Evolutionary conservation across 2,888 invertebrate species (phyloP).

Genomic region (Leistus spinibarbis): DNA sequence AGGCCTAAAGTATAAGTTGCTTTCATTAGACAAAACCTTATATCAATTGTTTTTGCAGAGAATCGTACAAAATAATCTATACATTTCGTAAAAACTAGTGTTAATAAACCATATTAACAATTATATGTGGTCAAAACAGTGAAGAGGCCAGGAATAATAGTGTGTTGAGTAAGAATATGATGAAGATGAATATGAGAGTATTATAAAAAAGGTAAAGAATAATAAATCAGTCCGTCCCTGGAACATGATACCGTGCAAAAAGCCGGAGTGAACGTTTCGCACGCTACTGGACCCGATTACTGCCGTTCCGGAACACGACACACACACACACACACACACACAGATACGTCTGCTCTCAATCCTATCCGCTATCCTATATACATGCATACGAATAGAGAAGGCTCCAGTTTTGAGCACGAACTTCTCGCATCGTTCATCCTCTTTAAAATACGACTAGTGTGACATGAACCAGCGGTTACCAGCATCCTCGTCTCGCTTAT

Average conservation of each 20-base stretch:
- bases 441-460: constrained; percentile 2
- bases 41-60: no score
- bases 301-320: constrained; percentile 6
- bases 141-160: neutral
- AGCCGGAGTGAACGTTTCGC: constrained; percentile 6
- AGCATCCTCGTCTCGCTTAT: neutral
- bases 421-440: neutral
- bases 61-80: no score
- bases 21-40: no score
- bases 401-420: neutral
- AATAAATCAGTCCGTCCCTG: constrained; percentile 10
- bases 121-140: no score
- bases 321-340: neutral
- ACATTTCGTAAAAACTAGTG: no score
- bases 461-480: neutral
- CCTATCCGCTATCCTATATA: neutral
- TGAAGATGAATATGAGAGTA: neutral
- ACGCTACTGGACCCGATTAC: constrained; percentile 13
- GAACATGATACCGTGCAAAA: constrained; percentile 19
- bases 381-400: neutral
- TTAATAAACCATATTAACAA: no score
- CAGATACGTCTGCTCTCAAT: no score
- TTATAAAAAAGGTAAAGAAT: neutral
- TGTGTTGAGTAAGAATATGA: neutral
- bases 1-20: no score